Base-by-base conservation (phyloP, 37 sponge, comb jelly and placozoan genomes). In the Chondrosia reniformis region DNA sequence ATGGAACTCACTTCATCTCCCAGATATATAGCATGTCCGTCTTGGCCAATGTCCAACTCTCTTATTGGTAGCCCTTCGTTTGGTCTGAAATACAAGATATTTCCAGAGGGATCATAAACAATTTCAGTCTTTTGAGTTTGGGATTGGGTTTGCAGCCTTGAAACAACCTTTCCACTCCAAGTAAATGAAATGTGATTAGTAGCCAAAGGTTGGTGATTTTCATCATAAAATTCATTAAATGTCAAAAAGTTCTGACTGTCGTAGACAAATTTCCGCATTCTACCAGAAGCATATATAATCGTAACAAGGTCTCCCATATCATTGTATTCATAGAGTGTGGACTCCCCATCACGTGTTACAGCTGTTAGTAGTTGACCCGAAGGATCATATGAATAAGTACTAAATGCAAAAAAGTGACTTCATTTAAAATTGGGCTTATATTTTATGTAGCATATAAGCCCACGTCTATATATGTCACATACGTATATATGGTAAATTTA, bases 131-230 rank as follows among this genome's bases (percentile, higher is more conserved):
- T 64, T 13, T 10, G 2, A 36, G 28, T 64, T 64, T 64, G 34
- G 21, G 66, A 36, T 36, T 27, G 25, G n/a, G 27, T 34, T 19
- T 39, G 59, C 79, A 78, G 21, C 42, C 27, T n/a, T n/a, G n/a
- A n/a, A n/a, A n/a, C n/a, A 32, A 78, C 79, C 25, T 38, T 59
- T 1, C 79, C 79, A 78, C 62, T 78, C 79, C 79, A 78, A n/a
- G n/a, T n/a, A n/a, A n/a, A n/a, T n/a, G n/a, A n/a, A n/a, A n/a
- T n/a, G n/a, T n/a, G n/a, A n/a, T n/a, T n/a, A n/a, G n/a, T n/a
- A n/a, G n/a, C n/a, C n/a, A n/a, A n/a, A n/a, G n/a, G n/a, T n/a
- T n/a, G n/a, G n/a, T n/a, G n/a, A n/a, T n/a, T n/a, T n/a, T n/a
- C n/a, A n/a, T n/a, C n/a, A n/a, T n/a, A n/a, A n/a, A n/a, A n/a